These are phyloP conservation scores for Apostichopus californicus DNA, from an alignment of 35 echinoderm and acorn worm species.

Conservation along the genomic window DNA sequence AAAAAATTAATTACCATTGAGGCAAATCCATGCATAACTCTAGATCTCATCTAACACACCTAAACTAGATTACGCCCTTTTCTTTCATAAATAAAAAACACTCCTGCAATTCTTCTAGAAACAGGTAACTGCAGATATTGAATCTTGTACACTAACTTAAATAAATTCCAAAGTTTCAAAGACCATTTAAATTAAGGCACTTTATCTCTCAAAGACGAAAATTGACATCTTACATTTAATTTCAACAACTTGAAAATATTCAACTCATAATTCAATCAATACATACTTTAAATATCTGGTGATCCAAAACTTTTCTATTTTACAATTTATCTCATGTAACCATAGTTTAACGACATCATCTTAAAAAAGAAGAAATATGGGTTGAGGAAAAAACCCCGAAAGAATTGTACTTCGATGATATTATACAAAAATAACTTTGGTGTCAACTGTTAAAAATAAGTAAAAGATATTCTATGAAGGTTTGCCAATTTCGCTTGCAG, in stretches of 20 bases:
- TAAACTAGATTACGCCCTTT: too few species aligned
- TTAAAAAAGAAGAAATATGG: neutral
- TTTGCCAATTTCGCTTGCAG: neutral
- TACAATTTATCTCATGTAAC: neutral
- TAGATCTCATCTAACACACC: too few species aligned
- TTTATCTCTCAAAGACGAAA: too few species aligned
- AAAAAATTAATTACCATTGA: too few species aligned
- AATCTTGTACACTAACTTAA: neutral
- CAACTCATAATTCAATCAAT: neutral
- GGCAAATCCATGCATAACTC: too few species aligned
- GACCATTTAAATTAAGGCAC: too few species aligned
- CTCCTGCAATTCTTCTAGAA: neutral
- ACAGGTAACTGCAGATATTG: neutral
- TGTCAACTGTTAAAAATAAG: neutral
- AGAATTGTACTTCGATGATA: neutral
- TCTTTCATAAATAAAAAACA: too few species aligned
- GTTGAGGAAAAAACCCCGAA: neutral
- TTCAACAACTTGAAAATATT: neutral
- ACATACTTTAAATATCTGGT: neutral
- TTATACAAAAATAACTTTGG: conserved; percentile 48
- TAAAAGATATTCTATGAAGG: neutral
- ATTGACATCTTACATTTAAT: neutral
- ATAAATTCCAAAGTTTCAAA: neutral
- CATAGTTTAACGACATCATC: neutral
- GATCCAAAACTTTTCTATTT: neutral